Conservation (phyloP, 2,797 vertebrate species). For the Acanthopagrus latus region DNA sequence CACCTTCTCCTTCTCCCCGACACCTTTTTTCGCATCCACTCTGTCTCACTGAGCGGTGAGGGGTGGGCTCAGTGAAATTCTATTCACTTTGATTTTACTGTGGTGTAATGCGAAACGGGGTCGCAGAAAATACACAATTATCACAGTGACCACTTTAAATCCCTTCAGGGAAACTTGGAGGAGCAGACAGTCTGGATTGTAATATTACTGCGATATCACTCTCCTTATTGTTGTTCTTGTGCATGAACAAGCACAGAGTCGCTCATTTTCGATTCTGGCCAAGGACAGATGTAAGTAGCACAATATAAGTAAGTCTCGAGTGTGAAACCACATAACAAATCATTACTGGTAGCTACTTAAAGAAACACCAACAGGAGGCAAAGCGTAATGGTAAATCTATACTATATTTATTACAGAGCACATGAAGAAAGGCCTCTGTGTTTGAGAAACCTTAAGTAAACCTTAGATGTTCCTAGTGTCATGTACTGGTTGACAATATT, state of each 20-base stretch:
- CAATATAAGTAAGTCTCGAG: background rate
- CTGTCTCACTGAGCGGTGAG: background rate
- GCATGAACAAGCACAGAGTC: background rate
- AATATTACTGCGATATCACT: background rate
- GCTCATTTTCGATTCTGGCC: background rate
- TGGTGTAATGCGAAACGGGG: constrained; percentile 16
- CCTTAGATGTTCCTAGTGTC: no score
- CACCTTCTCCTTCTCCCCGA: constrained; percentile 31
- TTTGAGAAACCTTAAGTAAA: background rate
- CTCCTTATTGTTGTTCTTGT: constrained; percentile 8
- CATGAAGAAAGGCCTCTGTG: background rate
- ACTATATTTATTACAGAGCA: background rate
- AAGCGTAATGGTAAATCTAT: background rate
- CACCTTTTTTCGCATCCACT: constrained; percentile 28
- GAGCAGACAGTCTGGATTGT: background rate
- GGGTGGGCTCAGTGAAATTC: constrained; percentile 14
- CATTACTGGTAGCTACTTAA: background rate
- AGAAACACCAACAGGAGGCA: background rate
- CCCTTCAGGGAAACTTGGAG: constrained; percentile 6
- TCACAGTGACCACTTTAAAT: constrained; percentile 17
- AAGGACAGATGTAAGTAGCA: background rate
- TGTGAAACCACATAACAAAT: background rate
- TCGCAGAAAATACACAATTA: constrained; percentile 35
- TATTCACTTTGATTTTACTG: constrained; percentile 20
- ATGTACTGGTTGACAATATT: no score